Evolutionary conservation across 2,113 vertebrate species (phyloP), one percentile per base, ranked within the genome.

Genomic region (Rousettus leschenaultii): DNA sequence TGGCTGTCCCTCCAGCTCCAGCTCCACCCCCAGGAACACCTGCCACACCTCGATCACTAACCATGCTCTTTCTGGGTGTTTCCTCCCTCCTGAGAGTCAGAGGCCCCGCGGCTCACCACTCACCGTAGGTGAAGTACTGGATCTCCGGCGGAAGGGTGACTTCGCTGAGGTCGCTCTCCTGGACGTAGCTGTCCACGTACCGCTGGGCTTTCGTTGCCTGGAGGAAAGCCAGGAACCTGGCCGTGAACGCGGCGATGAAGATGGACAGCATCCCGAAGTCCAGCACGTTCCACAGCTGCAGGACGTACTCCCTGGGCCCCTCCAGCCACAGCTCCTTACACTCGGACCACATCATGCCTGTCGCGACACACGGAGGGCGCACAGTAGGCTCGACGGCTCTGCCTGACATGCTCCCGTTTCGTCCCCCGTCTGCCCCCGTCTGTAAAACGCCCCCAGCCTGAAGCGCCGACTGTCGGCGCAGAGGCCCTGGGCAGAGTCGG

Each of bases 271-370:
- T 99, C 82, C 99, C 99, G 0, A 99, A 99, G 97, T 99, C 99
- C 24, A 99, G 97, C 83, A 99, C 98, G 8, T 99, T 99, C 99
- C 99, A 99, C 66, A 99, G 68, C 96, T 99, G 99, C 97, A 99
- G 95, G 66, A 99, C 98, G 95, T 99, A 99, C 70, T 99, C 99
- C 93, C 99, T 98, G 6, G 99, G 99, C 11, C 99, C 99, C 98
- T 99, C 99, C 28, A 99, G 98, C 99, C 99, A 99, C 10, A 99
- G 98, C 95, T 99, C 99, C 94, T 99, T 99, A 97, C 99, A 99
- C 97, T 99, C 99, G 2, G 99, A 99, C 99, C 99, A 99, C 99
- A 99, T 99, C 99, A 99, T 99, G 38, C 99, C 99, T 99, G 97
- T 53, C 96, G 86, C 7, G 65, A 93, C 30, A 95, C 35, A 16